Conservation (phyloP, 1,140 invertebrate genomes). For the Eriocheir sinensis region DNA sequence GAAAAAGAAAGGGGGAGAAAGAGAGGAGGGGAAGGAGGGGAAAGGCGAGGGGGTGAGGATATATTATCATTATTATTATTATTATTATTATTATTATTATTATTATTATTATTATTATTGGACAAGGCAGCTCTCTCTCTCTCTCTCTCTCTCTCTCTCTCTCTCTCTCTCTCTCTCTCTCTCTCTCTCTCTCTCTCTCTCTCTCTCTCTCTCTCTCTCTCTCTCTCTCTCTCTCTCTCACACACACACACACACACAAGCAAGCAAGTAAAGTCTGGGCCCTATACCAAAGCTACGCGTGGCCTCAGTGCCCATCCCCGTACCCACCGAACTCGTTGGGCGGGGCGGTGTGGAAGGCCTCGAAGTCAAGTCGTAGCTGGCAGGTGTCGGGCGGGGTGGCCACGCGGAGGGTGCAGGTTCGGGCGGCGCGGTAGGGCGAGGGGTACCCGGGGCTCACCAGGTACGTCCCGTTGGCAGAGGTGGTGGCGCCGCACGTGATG, state of each 20-base stretch:
- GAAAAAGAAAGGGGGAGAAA: conserved; percentile 39
- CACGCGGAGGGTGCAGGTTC: conserved; percentile 91
- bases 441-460: conserved; percentile 92
- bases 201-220: no score
- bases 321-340: conserved; percentile 54
- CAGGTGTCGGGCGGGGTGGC: conserved; percentile 90
- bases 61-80: background rate
- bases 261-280: no score
- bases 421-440: conserved; percentile 87
- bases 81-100: background rate
- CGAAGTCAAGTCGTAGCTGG: conserved; percentile 85
- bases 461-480: conserved; percentile 90
- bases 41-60: background rate
- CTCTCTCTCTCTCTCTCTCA: no score
- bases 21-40: background rate
- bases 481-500: conserved; percentile 88
- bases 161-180: no score
- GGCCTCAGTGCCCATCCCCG: no score
- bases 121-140: background rate
- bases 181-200: no score
- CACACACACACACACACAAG: background rate
- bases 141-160: no score
- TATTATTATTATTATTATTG: background rate
- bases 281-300: background rate
- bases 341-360: conserved; percentile 29